Conservation (phyloP, 2,113 vertebrate genomes). For the Tyrannus savana region DNA sequence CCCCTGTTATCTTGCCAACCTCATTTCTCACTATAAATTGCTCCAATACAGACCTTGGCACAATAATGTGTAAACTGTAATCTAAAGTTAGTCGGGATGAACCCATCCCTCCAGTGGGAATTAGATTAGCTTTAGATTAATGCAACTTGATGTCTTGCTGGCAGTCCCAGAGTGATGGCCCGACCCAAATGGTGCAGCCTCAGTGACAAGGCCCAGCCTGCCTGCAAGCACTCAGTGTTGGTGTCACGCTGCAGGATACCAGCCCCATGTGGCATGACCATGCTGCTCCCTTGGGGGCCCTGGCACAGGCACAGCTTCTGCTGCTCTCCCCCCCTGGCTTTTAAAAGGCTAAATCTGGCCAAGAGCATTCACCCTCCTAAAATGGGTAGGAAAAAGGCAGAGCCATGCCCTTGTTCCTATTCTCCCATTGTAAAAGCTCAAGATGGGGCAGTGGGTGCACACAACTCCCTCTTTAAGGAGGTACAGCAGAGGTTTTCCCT, state of each 20-base stretch:
- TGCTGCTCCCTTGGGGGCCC: background rate
- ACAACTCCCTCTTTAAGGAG: background rate
- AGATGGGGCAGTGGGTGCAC: background rate
- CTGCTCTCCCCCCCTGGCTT: background rate
- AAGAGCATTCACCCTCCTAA: conserved; percentile 35
- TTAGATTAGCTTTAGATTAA: background rate
- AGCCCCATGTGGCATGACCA: rapidly evolving
- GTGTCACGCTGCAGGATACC: background rate
- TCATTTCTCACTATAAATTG: conserved; percentile 64
- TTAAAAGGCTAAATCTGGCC: background rate
- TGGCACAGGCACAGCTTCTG: background rate
- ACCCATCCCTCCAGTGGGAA: background rate
- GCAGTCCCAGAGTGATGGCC: background rate
- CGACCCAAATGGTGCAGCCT: background rate
- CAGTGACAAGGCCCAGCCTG: rapidly evolving
- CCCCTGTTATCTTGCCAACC: conserved; percentile 68
- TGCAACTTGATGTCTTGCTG: background rate
- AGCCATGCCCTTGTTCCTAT: background rate
- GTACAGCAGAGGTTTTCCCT: background rate
- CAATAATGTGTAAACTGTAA: background rate
- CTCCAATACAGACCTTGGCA: conserved; percentile 60
- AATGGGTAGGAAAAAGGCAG: conserved; percentile 53
- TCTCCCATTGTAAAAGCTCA: background rate
- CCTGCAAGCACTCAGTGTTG: rapidly evolving
- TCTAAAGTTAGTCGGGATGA: conserved; percentile 23